Base-by-base conservation (phyloP, 2,888 invertebrate genomes). In the Andrena flavipes region DNA sequence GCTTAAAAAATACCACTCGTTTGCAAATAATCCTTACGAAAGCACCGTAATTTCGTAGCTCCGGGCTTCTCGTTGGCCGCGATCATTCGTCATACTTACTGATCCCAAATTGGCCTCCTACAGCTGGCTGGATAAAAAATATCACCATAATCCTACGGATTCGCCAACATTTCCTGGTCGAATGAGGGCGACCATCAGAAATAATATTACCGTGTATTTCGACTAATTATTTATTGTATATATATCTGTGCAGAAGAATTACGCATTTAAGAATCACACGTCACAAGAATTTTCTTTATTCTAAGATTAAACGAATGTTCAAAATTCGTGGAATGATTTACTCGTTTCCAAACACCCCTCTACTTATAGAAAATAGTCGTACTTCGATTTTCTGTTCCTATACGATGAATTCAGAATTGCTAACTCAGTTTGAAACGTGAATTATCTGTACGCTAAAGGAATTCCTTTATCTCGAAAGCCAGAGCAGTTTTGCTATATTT, bases 71-170 rank as follows among this genome's bases (percentile, higher is more conserved):
- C 77, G 63, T 62, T 69, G 63, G 78, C 60, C 62, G 74, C 56
- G 59, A 77, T 68, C 86, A 85, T 90, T 83, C 84, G 87, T 90
- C 90, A 90, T 89, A 84, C 89, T 90, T 89, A 88, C 73, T 71
- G 71, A 87, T 85, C 79, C 59, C 80, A 86, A 90, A 89, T 89
- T 90, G 87, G 80, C 33, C 83, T 56, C 71, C 82, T 71, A 82
- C 60, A 78, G 65, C 59, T n/a, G 63, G 10, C 74, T 51, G 74
- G 69, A 78, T 81, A 73, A 69, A 76, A 87, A 82, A 68, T 85
- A 77, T 83, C 76, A 48, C 51, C 35, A 62, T 84, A 85, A 87
- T 87, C 84, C 70, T 35, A 16, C 26, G 64, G 56, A 73, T 77
- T 64, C 60, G 67, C 35, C 71, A 81, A 81, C 60, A 23, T 65